Evolutionary conservation across 2,113 vertebrate species (phyloP).

Genomic region (Lepus americanus): DNA sequence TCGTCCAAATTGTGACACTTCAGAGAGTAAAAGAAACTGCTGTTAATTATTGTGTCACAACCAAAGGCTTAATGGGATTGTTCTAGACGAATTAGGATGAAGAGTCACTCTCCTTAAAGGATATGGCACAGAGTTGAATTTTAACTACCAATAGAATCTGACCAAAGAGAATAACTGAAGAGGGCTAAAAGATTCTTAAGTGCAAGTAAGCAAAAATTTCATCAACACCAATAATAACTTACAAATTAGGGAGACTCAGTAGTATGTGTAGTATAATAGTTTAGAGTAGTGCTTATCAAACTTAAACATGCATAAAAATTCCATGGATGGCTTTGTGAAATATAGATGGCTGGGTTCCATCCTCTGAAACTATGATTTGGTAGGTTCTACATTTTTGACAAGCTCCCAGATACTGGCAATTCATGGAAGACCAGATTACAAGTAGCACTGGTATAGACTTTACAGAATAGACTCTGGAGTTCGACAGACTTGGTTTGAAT

Average conservation of each 20-base stretch:
- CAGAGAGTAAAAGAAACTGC: slow-evolving; percentile 1
- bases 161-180: background rate
- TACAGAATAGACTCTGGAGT: background rate
- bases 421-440: background rate
- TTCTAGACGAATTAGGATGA: slow-evolving; percentile 1
- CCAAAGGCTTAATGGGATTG: background rate
- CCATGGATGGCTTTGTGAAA: background rate
- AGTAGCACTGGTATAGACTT: slow-evolving; percentile 28
- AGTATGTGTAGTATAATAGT: background rate
- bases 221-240: background rate
- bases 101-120: background rate
- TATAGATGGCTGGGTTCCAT: background rate
- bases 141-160: background rate
- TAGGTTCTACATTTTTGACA: slow-evolving; percentile 18
- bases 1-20: background rate
- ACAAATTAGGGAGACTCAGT: background rate
- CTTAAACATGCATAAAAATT: background rate
- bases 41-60: background rate
- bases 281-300: background rate
- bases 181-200: background rate
- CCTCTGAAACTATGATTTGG: background rate
- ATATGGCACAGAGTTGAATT: slow-evolving; percentile 2
- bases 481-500: slow-evolving; percentile 23
- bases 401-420: background rate
- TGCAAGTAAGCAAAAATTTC: background rate